Conservation (phyloP, 2,113 vertebrate genomes). For the Solea senegalensis region DNA sequence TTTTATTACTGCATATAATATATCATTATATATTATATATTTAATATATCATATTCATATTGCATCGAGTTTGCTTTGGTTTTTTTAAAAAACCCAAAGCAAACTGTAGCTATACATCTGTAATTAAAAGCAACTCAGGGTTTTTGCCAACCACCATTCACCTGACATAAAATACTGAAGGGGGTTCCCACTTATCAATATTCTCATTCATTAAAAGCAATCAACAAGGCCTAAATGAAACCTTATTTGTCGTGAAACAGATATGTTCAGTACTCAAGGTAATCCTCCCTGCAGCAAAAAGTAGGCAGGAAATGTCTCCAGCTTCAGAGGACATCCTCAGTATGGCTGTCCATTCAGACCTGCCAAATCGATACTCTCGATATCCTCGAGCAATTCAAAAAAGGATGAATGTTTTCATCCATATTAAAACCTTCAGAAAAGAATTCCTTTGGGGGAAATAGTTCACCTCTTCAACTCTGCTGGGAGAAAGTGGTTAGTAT, state of each 20-base stretch:
- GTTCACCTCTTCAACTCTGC: constrained; percentile 69
- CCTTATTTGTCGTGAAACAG: constrained; percentile 21
- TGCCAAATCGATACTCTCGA: constrained; percentile 60
- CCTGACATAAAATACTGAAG: constrained; percentile 20
- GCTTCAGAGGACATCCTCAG: constrained; percentile 56
- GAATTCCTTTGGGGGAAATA: constrained; percentile 59
- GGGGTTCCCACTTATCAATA: constrained; percentile 35
- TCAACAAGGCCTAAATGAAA: constrained; percentile 62
- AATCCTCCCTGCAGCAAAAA: constrained; percentile 11
- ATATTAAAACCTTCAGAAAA: constrained; percentile 67
- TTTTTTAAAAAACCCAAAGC: too few species aligned
- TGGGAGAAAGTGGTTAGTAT: constrained; percentile 70
- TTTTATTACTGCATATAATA: too few species aligned
- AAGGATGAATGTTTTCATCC: constrained; percentile 73
- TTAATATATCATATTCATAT: too few species aligned
- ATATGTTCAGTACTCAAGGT: constrained; percentile 23
- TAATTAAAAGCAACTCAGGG: too few species aligned
- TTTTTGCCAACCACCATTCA: neutral
- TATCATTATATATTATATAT: too few species aligned
- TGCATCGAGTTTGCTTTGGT: too few species aligned
- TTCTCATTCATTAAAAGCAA: constrained; percentile 44
- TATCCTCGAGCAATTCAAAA: constrained; percentile 58
- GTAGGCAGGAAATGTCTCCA: constrained; percentile 15
- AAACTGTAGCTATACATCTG: too few species aligned
- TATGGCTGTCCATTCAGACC: constrained; percentile 39